phyloP scores from a whole-genome alignment of 2,797 vertebrate species.

The Babyrousa celebensis region DNA sequence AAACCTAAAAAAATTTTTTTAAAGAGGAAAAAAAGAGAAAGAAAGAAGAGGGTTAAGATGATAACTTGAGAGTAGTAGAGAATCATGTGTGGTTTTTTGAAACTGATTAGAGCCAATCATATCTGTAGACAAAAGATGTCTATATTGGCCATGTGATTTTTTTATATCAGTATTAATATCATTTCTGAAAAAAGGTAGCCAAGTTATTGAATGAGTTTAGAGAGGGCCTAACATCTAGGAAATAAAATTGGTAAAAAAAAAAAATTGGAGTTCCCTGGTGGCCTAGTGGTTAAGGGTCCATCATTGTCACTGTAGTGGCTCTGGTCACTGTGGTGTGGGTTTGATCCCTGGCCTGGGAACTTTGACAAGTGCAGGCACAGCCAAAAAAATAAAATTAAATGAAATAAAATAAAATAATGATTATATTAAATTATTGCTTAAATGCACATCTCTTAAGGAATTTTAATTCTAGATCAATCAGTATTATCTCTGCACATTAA shows the following conservation, averaged over 20 bases:
- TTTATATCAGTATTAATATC: constrained; percentile 12
- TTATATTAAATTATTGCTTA: background rate
- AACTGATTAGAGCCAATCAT: background rate
- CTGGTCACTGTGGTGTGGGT: too few species aligned
- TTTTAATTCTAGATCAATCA: constrained; percentile 56
- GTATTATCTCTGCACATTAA: constrained; percentile 12
- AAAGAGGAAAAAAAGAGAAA: too few species aligned
- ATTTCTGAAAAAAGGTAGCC: background rate
- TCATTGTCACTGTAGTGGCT: too few species aligned
- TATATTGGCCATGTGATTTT: background rate
- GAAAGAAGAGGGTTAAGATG: background rate
- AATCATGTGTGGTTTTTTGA: background rate
- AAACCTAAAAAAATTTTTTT: too few species aligned
- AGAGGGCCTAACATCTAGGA: background rate
- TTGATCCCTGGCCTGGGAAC: too few species aligned
- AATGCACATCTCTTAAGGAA: background rate
- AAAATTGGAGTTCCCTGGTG: too few species aligned
- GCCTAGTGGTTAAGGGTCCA: too few species aligned
- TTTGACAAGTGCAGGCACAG: too few species aligned
- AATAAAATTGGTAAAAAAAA: background rate
- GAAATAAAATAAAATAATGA: background rate
- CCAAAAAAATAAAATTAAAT: too few species aligned
- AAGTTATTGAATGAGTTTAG: constrained; percentile 18
- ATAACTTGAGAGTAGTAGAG: background rate
- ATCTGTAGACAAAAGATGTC: background rate